phyloP scores from a whole-genome alignment of 1,140 invertebrate species.

The Drosophila albomicans region DNA sequence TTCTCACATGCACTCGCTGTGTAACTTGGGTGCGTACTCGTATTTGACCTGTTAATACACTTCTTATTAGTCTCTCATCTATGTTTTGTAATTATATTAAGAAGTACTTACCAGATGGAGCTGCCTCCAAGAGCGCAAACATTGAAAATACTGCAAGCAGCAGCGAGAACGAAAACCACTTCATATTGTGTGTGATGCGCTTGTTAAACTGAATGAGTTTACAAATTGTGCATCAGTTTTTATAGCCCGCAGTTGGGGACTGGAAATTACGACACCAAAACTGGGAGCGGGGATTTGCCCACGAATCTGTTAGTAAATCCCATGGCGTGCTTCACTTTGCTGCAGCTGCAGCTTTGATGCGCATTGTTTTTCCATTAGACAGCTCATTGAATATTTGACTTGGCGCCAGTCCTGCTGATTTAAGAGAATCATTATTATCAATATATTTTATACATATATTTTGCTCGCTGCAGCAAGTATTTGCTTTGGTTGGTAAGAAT shows the following conservation, averaged over 20 bases:
- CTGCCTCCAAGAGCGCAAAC: not conserved
- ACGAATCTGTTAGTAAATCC: not conserved
- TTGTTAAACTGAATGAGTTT: conserved; percentile 1
- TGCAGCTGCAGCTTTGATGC: not conserved
- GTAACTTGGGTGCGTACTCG: conserved; percentile 21
- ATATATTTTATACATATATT: no score
- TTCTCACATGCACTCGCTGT: conserved; percentile 18
- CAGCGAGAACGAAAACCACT: conserved; percentile 29
- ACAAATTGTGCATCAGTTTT: not conserved
- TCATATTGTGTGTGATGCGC: conserved; percentile 14
- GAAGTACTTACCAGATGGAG: conserved; percentile 23
- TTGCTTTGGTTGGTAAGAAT: no score
- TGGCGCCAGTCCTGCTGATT: no score
- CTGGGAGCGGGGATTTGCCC: conserved; percentile 8
- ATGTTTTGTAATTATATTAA: not conserved
- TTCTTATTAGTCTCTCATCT: not conserved
- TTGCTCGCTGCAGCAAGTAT: no score
- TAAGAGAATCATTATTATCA: no score
- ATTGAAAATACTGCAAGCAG: conserved; percentile 19
- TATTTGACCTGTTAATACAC: conserved; percentile 27
- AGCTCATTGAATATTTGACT: not conserved
- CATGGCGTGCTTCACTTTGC: not conserved
- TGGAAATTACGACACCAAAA: not conserved
- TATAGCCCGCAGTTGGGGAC: not conserved
- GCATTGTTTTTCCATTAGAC: not conserved